These are phyloP conservation scores for Agriopis marginaria DNA, from an alignment of 2,888 invertebrate species.

Conservation along the genomic window DNA sequence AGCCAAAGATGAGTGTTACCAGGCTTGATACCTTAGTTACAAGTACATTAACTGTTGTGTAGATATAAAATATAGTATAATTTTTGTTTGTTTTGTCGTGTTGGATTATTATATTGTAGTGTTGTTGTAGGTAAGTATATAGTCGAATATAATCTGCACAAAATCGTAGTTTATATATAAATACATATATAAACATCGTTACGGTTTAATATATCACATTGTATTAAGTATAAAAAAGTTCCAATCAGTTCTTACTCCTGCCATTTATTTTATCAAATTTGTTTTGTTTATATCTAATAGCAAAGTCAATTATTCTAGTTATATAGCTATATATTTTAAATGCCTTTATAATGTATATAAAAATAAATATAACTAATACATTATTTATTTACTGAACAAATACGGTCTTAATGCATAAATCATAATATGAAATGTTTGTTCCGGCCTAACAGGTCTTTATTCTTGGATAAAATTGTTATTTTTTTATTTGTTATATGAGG, in stretches of 20 bases:
- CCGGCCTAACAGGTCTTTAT: conserved; percentile 44
- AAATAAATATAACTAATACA: background rate
- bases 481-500: conserved; percentile 12
- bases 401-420: conserved; percentile 24
- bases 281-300: conserved; percentile 33
- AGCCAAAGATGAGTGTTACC: conserved; percentile 48
- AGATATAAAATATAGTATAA: conserved; percentile 39
- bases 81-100: conserved; percentile 39
- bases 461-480: background rate
- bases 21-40: conserved; percentile 29
- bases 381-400: conserved; percentile 9
- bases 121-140: conserved; percentile 39
- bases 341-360: background rate
- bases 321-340: conserved; percentile 12
- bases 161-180: conserved; percentile 40
- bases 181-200: conserved; percentile 25
- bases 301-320: conserved; percentile 17
- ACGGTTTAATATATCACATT: conserved; percentile 12
- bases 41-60: conserved; percentile 40
- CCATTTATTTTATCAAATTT: conserved; percentile 46
- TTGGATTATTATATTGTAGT: conserved; percentile 38
- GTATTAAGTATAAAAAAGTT: conserved; percentile 16
- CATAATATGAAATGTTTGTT: conserved; percentile 28
- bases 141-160: conserved; percentile 46
- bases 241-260: conserved; percentile 46